Percentiles rank a stretch among this genome's conserved stretches.
phyloP scores from a whole-genome alignment of 2,888 invertebrate species.

The Synergus laeviventris region DNA sequence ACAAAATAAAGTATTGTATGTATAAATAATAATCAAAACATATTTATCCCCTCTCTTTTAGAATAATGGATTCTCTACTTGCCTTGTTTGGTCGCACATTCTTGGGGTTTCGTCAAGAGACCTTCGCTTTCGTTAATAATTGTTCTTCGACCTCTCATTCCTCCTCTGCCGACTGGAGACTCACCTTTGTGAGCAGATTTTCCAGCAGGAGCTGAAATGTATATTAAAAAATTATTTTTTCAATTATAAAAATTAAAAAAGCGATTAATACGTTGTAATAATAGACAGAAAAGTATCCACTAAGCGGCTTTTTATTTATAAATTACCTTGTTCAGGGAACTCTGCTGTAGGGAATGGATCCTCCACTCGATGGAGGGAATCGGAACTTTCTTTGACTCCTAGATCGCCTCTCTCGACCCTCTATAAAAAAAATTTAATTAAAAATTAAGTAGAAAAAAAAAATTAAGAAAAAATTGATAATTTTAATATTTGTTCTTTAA shows the following conservation, averaged over 20 bases:
- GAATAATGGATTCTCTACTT: not conserved
- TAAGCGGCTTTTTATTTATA: too few relatives aligned
- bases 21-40: not conserved
- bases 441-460: too few relatives aligned
- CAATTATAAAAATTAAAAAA: not conserved
- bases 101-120: not conserved
- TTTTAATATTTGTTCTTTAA: too few relatives aligned
- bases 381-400: too few relatives aligned
- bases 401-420: too few relatives aligned
- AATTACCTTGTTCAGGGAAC: too few relatives aligned
- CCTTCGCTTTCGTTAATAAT: not conserved
- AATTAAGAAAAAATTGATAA: too few relatives aligned
- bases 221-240: not conserved
- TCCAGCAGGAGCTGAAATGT: not conserved
- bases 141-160: slow-evolving; percentile 7
- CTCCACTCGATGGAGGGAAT: too few relatives aligned
- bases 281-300: too few relatives aligned
- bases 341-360: too few relatives aligned
- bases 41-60: not conserved
- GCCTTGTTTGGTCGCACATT: not conserved
- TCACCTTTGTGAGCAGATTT: not conserved
- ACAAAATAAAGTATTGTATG: not conserved
- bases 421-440: too few relatives aligned
- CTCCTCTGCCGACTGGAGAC: not conserved
- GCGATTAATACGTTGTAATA: not conserved